Base-by-base conservation (phyloP, 1,140 invertebrate species). In the Diabrotica undecimpunctata region DNA sequence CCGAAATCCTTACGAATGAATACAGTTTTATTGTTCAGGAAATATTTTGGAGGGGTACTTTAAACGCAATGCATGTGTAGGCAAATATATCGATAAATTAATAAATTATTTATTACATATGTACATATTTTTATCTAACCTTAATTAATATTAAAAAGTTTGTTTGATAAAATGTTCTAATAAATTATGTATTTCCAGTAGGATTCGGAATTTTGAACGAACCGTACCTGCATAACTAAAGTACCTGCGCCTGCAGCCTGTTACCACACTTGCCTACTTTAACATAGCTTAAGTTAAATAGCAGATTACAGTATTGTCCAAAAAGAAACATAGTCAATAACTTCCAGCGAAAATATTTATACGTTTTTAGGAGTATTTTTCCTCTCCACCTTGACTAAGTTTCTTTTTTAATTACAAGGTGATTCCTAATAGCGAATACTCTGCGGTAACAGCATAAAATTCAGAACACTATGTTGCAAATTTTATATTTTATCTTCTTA, bases 171-270 rank as follows among this genome's bases (percentile, higher is more conserved):
- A 25, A 25, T 25, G 25, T 25, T 25, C 4, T 25, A 25, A 25
- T 25, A 25, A 25, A 25, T 25, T 50, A 35, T 13, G 0, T 55
- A 36, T 36, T 10, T 36, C 0, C 13, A 25, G 13, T 55, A 55
- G 12, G 35, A 55, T 55, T 55, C 13, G 54, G 35, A 14, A 13
- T 55, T 9, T 14, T 60, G 55, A 54, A 66, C 69, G 62, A 46
- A 66, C 67, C 60, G 71, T 71, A 73, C 68, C 71, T 73, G 70
- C 67, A 73, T 65, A 62, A 63, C 69, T 71, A 67, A 62, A 66
- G 73, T 74, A 74, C 71, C 71, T 72, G 71, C 69, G 61, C 65
- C 57, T 51, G 68, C 66, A 68, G 72, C 65, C 64, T 66, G 70
- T 70, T 70, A 73, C 72, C 68, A 71, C 67, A 68, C 70, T 71